Percentiles rank a stretch among this genome's conserved stretches.
Conservation (phyloP, 2,888 invertebrate species). For the Trissonchulus sp. region DNA sequence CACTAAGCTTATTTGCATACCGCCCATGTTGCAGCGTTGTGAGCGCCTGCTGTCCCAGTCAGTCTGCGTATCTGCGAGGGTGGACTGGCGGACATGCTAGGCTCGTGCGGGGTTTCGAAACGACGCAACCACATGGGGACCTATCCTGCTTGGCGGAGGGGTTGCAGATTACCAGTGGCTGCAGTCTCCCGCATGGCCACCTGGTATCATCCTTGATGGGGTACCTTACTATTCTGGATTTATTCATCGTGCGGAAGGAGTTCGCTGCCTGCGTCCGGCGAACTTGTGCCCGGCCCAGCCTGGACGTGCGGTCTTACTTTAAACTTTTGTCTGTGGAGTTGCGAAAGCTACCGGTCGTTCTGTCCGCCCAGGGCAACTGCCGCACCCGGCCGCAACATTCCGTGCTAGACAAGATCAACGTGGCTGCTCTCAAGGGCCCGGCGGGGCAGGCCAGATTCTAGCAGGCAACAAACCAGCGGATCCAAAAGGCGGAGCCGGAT, state of each 20-base stretch:
- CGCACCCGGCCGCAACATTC: neutral
- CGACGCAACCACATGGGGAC: constrained; percentile 5
- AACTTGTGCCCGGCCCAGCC: neutral
- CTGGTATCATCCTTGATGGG: constrained; percentile 10
- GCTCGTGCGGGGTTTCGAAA: neutral
- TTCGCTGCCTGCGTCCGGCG: neutral
- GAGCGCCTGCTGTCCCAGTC: no score
- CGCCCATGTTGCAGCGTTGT: no score
- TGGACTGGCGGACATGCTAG: neutral
- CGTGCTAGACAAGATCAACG: constrained; percentile 2
- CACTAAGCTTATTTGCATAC: no score
- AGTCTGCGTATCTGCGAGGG: no score
- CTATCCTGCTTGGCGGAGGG: neutral
- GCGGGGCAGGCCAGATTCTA: neutral
- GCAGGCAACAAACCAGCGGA: neutral
- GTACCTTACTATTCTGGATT: neutral
- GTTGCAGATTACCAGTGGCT: constrained; percentile 2
- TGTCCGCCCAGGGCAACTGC: neutral
- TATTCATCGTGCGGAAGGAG: neutral
- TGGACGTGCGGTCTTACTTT: neutral
- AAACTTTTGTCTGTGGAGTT: neutral
- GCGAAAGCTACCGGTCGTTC: neutral
- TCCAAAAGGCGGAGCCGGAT: neutral
- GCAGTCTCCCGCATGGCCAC: neutral
- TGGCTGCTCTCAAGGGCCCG: neutral